Conservation (phyloP, 2,888 invertebrate genomes). For the Conchocele bisecta region DNA sequence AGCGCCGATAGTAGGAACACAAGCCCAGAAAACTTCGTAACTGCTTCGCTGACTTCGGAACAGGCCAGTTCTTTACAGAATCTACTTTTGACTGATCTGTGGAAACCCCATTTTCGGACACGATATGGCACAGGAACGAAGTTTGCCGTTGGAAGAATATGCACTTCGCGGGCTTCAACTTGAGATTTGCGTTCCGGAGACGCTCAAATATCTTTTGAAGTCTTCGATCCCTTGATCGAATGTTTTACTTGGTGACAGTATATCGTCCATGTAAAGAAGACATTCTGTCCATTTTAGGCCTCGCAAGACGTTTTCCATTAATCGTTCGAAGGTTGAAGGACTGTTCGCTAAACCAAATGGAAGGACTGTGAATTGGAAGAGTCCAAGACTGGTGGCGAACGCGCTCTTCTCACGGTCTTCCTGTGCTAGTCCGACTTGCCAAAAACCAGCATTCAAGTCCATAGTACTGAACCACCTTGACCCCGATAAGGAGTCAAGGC, state of each 20-base stretch:
- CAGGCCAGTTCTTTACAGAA: constrained; percentile 38
- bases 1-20: constrained; percentile 35
- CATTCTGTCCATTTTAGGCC: constrained; percentile 37
- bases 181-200: constrained; percentile 38
- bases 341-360: constrained; percentile 64
- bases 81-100: constrained; percentile 44
- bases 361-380: constrained; percentile 68
- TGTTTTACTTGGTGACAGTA: constrained; percentile 35
- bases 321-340: constrained; percentile 59
- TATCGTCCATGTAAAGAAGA: constrained; percentile 56
- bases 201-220: constrained; percentile 29
- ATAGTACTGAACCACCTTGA: constrained; percentile 48
- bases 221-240: constrained; percentile 19
- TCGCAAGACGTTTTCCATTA: constrained; percentile 56
- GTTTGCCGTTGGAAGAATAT: constrained; percentile 29
- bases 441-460: constrained; percentile 63
- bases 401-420: constrained; percentile 59
- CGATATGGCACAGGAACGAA: constrained; percentile 43
- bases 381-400: constrained; percentile 53
- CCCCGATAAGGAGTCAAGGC: constrained; percentile 52
- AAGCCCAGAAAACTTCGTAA: constrained; percentile 39
- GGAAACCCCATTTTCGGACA: constrained; percentile 39
- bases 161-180: constrained; percentile 54
- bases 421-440: constrained; percentile 50
- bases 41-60: constrained; percentile 19